Evolutionary conservation across 2,888 invertebrate species (phyloP), one percentile per base, ranked within the genome.

Genomic region (Oasisia sp.): DNA sequence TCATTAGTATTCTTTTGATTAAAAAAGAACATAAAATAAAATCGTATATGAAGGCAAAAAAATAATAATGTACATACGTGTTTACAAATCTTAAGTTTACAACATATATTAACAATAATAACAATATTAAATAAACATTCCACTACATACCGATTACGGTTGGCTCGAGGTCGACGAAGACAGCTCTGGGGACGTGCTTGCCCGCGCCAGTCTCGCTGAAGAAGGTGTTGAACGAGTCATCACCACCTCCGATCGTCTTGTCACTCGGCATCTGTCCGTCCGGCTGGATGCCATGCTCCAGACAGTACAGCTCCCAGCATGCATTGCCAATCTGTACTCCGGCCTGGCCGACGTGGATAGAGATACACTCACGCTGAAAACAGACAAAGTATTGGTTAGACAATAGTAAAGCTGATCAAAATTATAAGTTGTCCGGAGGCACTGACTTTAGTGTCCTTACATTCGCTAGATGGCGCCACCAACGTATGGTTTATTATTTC

Each of bases 151-250:
- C 9, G 50, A 50, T 11, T 50, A 50, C 14, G 12, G 50, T 50
- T 50, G 12, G 9, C 12, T 9, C 50, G 50, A 50, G 14, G 50
- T 50, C 50, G 38, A 99, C 98, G 95, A 99, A 99, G 92, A 99
- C 98, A 98, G 96, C 95, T 95, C 99, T 97, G 91, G 99, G 99
- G 19, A 99, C 99, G 96, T 99, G 99, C 96, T 99, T 99, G 95
- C 99, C 99, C 89, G 98, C 98, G 92, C 98, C 98, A 93, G 99
- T 99, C 97, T 99, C 99, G 93, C 96, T 96, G 95, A 97, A 97
- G 95, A 97, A 97, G 45, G 97, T 99, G 95, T 99, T 99, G 97
- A 98, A 99, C 93, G 98, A 98, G 97, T 99, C 99, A 92, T 98
- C 96, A 9, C 97, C 38, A 38, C 38, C 38, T 38, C 38, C 38